These are phyloP conservation scores for Horisme vitalbata DNA, from an alignment of 2,888 invertebrate genomes.

Conservation along the genomic window DNA sequence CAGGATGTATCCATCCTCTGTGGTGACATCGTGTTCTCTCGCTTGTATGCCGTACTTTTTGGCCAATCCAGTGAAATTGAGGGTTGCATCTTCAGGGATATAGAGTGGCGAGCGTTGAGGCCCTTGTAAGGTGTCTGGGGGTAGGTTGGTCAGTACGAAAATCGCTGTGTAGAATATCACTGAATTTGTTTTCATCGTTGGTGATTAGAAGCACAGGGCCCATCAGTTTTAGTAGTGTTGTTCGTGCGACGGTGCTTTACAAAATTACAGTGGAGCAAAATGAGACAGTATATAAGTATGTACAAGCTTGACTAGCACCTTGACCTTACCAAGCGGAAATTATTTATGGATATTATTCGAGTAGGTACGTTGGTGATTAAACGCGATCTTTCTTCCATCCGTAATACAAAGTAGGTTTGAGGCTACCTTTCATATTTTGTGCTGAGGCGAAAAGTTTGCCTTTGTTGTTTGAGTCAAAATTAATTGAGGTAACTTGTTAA, in stretches of 20 bases:
- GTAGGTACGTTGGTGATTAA: too few relatives aligned
- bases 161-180: conserved; percentile 2
- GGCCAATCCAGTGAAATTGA: conserved; percentile 32
- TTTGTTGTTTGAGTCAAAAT: too few relatives aligned
- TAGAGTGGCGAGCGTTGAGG: background rate
- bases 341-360: too few relatives aligned
- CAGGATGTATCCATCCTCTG: conserved; percentile 50
- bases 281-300: conserved; percentile 5
- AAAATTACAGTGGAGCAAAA: conserved; percentile 8
- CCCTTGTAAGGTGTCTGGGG: conserved; percentile 1
- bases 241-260: background rate
- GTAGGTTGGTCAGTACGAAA: background rate
- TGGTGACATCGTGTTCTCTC: conserved; percentile 40
- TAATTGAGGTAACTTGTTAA: too few relatives aligned
- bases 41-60: conserved; percentile 30
- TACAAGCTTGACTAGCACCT: background rate
- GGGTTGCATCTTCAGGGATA: conserved; percentile 23
- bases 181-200: conserved; percentile 2
- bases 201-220: background rate
- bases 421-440: too few relatives aligned
- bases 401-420: too few relatives aligned
- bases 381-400: background rate
- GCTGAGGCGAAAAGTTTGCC: too few relatives aligned
- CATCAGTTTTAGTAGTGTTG: background rate
- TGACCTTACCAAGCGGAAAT: conserved; percentile 9